Percentiles rank a stretch among this genome's conserved stretches.
Evolutionary conservation across 1,140 invertebrate genomes (phyloP).

Genomic region (Phenacoccus solenopsis): DNA sequence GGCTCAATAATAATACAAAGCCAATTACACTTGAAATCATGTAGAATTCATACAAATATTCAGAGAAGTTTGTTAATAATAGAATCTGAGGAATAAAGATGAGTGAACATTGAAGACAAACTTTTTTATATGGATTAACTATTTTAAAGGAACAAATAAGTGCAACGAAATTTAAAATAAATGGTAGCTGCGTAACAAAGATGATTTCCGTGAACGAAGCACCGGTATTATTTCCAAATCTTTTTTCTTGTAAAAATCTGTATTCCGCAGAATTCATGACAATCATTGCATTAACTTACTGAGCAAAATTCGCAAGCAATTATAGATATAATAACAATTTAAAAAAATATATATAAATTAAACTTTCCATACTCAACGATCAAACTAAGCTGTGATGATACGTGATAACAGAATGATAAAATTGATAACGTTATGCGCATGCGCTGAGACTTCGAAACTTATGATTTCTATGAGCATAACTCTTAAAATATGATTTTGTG

Average conservation of each 20-base stretch:
- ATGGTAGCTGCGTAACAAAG: not conserved
- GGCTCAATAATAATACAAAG: not conserved
- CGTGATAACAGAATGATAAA: no score
- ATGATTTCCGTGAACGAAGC: not conserved
- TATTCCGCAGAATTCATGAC: not conserved
- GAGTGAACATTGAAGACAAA: not conserved
- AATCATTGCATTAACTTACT: no score
- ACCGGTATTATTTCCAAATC: not conserved
- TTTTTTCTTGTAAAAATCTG: not conserved
- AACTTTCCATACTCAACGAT: no score
- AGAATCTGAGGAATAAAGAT: not conserved
- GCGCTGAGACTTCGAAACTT: no score
- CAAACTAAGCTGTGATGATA: no score
- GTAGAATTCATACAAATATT: not conserved
- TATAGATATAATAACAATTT: no score
- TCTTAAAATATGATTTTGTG: no score
- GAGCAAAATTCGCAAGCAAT: no score
- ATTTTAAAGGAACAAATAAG: not conserved
- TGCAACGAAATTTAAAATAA: not conserved
- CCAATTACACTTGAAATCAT: not conserved
- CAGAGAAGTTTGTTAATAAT: not conserved
- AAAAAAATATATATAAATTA: no score
- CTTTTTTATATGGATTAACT: not conserved
- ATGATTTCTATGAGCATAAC: no score
- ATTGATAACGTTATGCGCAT: not conserved